Evolutionary conservation across 2,888 invertebrate species (phyloP), one percentile per base, ranked within the genome.

Genomic region (Euplagia quadripunctaria): DNA sequence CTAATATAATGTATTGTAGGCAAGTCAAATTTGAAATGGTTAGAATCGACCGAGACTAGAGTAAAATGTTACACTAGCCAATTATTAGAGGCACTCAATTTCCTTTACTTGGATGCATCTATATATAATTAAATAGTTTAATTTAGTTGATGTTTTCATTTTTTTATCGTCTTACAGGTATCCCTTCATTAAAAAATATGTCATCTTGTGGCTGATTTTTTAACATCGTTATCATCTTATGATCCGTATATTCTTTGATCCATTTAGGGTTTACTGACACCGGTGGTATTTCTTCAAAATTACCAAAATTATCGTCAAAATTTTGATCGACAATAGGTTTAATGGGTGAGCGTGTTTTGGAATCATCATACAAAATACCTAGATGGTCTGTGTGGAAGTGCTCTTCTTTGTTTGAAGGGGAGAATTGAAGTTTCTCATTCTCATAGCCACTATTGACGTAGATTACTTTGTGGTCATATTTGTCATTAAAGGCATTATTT

Each of bases 361-460:
- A 67, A 3, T 82, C 84, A 43, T 87, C 77, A 49, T 81, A 77
- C 1, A 80, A 67, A 11, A 73, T 68, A 67, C 80, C 79, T 31
- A 77, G 68, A 52, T 85, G 81, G 69, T 88, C 77, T 6, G 84
- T 76, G 12, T 86, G 84, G 14, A 83, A 72, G 16, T 84, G 85
- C 11, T 85, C 82, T 52, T 84, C 85, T 70, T 72, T 71, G 63
- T 82, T 79, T 74, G 81, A 71, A 0, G 82, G 70, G 7, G 88
- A 87, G 17, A 51, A 70, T 49, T 81, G 74, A 41, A 83, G 85
- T 75, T 92, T 91, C 73, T 96, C 95, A 64, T 96, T 96, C 51
- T 93, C 91, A 76, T 97, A 97, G 0, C 97, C 97, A 66, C 95
- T 92, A 82, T 97, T 97, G 0, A 96, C 88, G 80, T 97, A 97